Percentiles rank a stretch among this genome's conserved stretches.
Evolutionary conservation across 2,888 invertebrate genomes (phyloP).

Genomic region (Hofmannophila pseudospretella): DNA sequence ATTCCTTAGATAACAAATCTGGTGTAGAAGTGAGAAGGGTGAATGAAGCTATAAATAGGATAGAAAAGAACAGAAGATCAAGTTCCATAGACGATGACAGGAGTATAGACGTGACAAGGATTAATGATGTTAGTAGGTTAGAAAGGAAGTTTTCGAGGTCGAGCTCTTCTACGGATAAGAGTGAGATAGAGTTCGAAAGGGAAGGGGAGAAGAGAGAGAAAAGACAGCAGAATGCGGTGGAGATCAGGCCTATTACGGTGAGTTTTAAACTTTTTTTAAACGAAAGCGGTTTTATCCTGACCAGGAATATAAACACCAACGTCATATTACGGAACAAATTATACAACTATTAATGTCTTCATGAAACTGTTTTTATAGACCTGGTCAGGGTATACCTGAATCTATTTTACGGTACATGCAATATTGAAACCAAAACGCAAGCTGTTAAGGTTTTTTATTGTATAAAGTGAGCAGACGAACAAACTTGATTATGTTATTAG

Average conservation of each 20-base stretch:
- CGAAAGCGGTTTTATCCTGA: no score
- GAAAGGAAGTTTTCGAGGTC: conserved; percentile 49
- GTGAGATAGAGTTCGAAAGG: conserved; percentile 21
- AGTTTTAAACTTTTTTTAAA: conserved; percentile 24
- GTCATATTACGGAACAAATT: no score
- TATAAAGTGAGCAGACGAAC: no score
- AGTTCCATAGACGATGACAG: neutral
- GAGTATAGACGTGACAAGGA: neutral
- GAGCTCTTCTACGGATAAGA: conserved; percentile 42
- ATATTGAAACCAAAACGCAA: no score
- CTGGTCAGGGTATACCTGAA: no score
- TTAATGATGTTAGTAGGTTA: conserved; percentile 28
- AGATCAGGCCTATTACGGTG: conserved; percentile 58
- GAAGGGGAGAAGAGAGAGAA: conserved; percentile 29
- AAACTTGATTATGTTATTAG: no score
- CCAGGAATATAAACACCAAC: no score
- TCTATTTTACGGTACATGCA: no score
- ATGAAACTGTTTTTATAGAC: no score
- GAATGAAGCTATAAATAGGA: neutral
- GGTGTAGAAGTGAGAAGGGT: neutral
- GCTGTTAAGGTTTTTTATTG: no score
- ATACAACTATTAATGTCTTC: no score
- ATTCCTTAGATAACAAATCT: neutral
- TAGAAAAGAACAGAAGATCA: conserved; percentile 1
- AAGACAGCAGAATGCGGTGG: conserved; percentile 38